These are phyloP conservation scores for Pseudanteris insignis DNA, from an alignment of 2,888 invertebrate species.

Conservation along the genomic window DNA sequence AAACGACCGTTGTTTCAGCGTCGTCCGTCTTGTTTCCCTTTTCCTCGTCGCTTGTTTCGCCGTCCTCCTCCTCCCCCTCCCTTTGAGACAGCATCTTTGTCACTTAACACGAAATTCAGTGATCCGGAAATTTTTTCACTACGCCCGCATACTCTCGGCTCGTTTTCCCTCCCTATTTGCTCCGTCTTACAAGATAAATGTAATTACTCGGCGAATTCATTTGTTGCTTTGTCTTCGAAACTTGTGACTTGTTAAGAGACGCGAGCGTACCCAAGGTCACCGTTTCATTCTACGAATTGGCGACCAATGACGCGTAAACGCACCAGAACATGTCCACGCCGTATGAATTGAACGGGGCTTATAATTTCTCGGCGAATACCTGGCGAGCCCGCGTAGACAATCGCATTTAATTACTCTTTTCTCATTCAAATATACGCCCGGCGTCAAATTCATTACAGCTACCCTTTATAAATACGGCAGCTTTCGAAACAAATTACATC, in stretches of 20 bases:
- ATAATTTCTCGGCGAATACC: conserved; percentile 43
- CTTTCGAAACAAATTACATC: conserved; percentile 11
- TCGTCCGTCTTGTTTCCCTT: conserved; percentile 7
- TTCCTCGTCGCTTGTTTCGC: conserved; percentile 3
- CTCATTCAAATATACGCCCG: conserved; percentile 1
- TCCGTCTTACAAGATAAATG: conserved; percentile 46
- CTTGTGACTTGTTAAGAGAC: conserved; percentile 30
- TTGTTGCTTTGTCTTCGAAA: conserved; percentile 37
- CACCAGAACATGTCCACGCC: conserved; percentile 48
- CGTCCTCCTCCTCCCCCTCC: no score
- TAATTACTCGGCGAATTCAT: conserved; percentile 52
- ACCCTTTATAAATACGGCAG: conserved; percentile 11
- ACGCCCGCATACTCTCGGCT: conserved; percentile 6
- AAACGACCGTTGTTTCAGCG: conserved; percentile 6
- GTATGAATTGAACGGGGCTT: conserved; percentile 48
- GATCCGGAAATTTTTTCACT: conserved; percentile 16
- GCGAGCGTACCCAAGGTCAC: conserved; percentile 38
- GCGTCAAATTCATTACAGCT: conserved; percentile 10
- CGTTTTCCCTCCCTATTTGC: conserved; percentile 16
- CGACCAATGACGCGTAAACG: conserved; percentile 57
- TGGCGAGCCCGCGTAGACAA: conserved; percentile 9
- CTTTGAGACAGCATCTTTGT: conserved; percentile 16
- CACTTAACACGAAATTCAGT: conserved; percentile 11
- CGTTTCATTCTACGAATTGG: conserved; percentile 59
- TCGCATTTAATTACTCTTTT: conserved; percentile 48